Percentiles rank a stretch among this genome's conserved stretches.
These are phyloP conservation scores for Limnothrissa miodon DNA, from an alignment of 2,113 vertebrate genomes.

Conservation along the genomic window DNA sequence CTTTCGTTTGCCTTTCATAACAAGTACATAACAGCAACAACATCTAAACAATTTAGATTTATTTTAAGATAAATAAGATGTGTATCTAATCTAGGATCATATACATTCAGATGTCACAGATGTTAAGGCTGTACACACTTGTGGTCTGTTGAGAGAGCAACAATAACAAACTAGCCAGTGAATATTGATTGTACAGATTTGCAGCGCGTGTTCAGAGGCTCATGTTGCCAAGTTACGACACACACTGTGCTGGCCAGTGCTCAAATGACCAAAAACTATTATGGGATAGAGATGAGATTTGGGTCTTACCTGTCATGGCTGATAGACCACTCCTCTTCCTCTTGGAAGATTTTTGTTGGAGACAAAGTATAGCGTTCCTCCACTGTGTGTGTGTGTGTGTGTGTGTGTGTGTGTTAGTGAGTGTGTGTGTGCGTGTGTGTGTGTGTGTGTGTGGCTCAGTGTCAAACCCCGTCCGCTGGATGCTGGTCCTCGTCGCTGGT, in stretches of 20 bases:
- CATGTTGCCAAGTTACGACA: conserved; percentile 1
- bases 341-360: conserved; percentile 1
- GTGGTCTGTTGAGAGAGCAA: background rate
- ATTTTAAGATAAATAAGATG: too few relatives aligned
- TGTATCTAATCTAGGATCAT: too few relatives aligned
- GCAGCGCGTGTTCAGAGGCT: background rate
- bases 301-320: conserved; percentile 71
- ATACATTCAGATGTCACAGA: background rate
- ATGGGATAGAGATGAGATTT: conserved; percentile 9
- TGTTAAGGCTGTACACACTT: background rate
- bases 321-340: conserved; percentile 49
- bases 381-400: conserved; percentile 25
- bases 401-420: conserved; percentile 2
- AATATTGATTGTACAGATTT: background rate
- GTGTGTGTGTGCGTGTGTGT: background rate
- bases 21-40: background rate
- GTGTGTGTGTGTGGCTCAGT: conserved; percentile 11
- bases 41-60: background rate
- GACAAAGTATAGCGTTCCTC: background rate
- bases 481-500: conserved; percentile 48
- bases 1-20: background rate
- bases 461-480: conserved; percentile 54
- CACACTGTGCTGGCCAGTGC: background rate
- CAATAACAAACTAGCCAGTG: background rate
- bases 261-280: background rate